Evolutionary conservation across 2,113 vertebrate genomes (phyloP), one percentile per base, ranked within the genome.

Genomic region (Rhinolophus ferrumequinum): DNA sequence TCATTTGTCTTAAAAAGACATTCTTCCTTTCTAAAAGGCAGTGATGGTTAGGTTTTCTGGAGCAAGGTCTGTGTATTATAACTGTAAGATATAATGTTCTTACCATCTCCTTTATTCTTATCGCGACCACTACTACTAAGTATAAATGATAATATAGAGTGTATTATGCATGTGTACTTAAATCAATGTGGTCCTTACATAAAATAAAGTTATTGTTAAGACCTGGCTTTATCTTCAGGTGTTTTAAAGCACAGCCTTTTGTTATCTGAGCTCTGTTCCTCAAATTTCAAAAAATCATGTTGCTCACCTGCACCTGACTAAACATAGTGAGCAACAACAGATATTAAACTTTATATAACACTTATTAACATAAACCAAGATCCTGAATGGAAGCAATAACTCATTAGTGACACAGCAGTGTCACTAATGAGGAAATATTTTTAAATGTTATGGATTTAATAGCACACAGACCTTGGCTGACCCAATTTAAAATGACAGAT

Each of bases 381-480:
- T 90, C 96, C 87, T 82, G 93, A 91, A 95, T 91, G 94, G 95
- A 94, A 95, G 86, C 73, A 94, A 70, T 96, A 95, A 95, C 96
- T 87, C 47, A 50, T 50, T 50, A 50, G 47, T 50, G 47, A 50
- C 47, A 90, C 2, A 69, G 66, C 67, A 86, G 73, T 96, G 93
- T 94, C 96, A 94, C 96, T 97, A 97, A 97, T 97, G 95, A 96
- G 96, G 94, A 95, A 97, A 97, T 97, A 97, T 92, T 93, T 98
- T 95, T 96, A 95, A 97, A 89, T 89, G 88, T 81, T 96, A 97
- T 94, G 58, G 91, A 97, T 97, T 97, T 97, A 96, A 96, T 95
- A 96, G 88, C 94, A 92, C 70, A 91, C 88, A 95, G 96, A 95
- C 96, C 93, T 98, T 94, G 96, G 95, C 77, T 90, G 91, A 94